Conservation (phyloP, 2,113 vertebrate species). For the Cygnus atratus region DNA sequence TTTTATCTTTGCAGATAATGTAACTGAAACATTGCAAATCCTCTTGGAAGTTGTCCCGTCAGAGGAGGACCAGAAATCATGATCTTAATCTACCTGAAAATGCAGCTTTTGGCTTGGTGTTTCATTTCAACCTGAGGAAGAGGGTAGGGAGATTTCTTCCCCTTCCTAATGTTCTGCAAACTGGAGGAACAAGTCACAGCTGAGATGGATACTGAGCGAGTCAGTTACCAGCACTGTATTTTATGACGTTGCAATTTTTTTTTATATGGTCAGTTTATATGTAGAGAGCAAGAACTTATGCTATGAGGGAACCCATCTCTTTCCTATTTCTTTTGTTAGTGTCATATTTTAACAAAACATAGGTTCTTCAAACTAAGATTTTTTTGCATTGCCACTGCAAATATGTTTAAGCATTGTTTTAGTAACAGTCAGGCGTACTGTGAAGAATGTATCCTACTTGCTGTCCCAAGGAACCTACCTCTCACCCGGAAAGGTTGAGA, state of each 20-base stretch:
- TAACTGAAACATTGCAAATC: constrained; percentile 87
- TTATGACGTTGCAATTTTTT: not conserved
- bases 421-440: constrained; percentile 15
- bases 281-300: not conserved
- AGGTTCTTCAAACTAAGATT: not conserved
- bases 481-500: not conserved
- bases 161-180: not conserved
- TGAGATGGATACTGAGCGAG: not conserved
- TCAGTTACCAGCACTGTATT: not conserved
- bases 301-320: not conserved
- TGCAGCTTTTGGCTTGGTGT: not conserved
- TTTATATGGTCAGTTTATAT: not conserved
- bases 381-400: constrained; percentile 24
- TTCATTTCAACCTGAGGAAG: constrained; percentile 11
- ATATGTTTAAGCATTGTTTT: constrained; percentile 16
- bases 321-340: not conserved
- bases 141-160: not conserved
- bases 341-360: not conserved
- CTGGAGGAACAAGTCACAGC: not conserved
- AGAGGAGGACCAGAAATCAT: constrained; percentile 75
- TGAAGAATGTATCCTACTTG: constrained; percentile 22
- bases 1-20: constrained; percentile 78
- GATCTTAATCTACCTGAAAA: constrained; percentile 22
- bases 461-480: not conserved
- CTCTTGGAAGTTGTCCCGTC: constrained; percentile 89